Evolutionary conservation across 2,113 vertebrate species (phyloP), one percentile per base, ranked within the genome.

Genomic region (Oncorhynchus mykiss): DNA sequence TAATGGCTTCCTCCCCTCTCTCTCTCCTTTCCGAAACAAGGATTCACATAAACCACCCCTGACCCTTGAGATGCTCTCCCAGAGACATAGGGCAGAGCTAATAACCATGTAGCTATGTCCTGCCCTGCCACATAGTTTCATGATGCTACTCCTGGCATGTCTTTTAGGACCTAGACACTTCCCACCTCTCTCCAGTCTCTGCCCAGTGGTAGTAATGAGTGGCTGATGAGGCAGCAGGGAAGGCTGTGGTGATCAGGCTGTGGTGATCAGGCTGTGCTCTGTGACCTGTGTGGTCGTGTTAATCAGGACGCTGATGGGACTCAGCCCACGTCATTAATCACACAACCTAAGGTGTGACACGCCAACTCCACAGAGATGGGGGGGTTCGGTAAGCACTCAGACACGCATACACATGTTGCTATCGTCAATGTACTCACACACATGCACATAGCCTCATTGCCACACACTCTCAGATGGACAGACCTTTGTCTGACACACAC

Each of bases 291-390:
- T 89, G 94, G 94, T 92, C 94, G 93, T 95, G 94, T 91, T 97
- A 97, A 96, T 95, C 95, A 95, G 95, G 93, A 93, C 93, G 92
- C 95, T 96, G 95, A 95, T 97, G 95, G 95, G 95, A 94, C 95
- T 95, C 93, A 93, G 90, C 92, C 95, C 93, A 91, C 87, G 89
- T 95, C 96, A 97, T 97, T 96, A 97, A 97, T 97, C 96, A 97
- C 95, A 94, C 94, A 93, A 93, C 92, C 94, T 92, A 91, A 92
- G 93, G 87, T 88, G 83, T 91, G 88, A 87, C 88, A 92, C 91
- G 89, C 91, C 34, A 45, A 45, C 39, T 82, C 92, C 91, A 87
- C 81, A 90, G 93, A 45, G 93, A 90, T 94, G 94, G 92, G 62
- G 14, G 12, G 54, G 4, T 4, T 20, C 3, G 54, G 54, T 16